These are phyloP conservation scores for Dexiosoma caninum DNA, from an alignment of 2,888 invertebrate genomes.

Conservation along the genomic window DNA sequence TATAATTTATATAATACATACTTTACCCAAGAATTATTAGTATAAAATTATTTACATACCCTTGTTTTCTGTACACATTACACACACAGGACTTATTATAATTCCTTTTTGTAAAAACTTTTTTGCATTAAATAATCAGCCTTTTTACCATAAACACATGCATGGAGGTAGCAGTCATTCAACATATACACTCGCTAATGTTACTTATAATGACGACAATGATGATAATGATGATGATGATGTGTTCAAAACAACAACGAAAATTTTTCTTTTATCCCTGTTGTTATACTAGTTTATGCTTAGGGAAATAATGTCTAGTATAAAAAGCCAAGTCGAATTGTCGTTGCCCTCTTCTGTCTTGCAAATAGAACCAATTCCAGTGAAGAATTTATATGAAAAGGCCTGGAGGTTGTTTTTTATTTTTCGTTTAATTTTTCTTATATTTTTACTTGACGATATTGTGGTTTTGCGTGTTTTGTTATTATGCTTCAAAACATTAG, in stretches of 20 bases:
- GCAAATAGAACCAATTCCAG: background rate
- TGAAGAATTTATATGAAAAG: constrained; percentile 27
- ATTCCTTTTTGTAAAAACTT: constrained; percentile 39
- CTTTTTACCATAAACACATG: constrained; percentile 37
- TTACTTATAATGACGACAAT: constrained; percentile 5
- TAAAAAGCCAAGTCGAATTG: constrained; percentile 6
- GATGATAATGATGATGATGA: background rate
- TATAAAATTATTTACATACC: constrained; percentile 57
- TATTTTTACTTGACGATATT: constrained; percentile 43
- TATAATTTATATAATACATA: constrained; percentile 1
- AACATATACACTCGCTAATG: constrained; percentile 8
- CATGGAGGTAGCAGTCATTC: constrained; percentile 3
- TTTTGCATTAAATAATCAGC: constrained; percentile 30
- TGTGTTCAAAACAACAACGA: constrained; percentile 32
- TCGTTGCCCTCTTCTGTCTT: constrained; percentile 5
- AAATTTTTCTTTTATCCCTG: constrained; percentile 27
- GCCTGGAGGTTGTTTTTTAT: constrained; percentile 7
- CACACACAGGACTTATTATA: constrained; percentile 39
- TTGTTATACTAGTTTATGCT: constrained; percentile 9
- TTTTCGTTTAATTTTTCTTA: too few relatives aligned
- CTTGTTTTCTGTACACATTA: constrained; percentile 51
- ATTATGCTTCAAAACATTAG: constrained; percentile 60
- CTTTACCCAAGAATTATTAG: constrained; percentile 41
- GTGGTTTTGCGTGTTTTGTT: constrained; percentile 63
- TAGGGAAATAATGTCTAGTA: constrained; percentile 9